Evolutionary conservation across 1,140 invertebrate genomes (phyloP), one percentile per base, ranked within the genome.

Genomic region (Drosophila albomicans): DNA sequence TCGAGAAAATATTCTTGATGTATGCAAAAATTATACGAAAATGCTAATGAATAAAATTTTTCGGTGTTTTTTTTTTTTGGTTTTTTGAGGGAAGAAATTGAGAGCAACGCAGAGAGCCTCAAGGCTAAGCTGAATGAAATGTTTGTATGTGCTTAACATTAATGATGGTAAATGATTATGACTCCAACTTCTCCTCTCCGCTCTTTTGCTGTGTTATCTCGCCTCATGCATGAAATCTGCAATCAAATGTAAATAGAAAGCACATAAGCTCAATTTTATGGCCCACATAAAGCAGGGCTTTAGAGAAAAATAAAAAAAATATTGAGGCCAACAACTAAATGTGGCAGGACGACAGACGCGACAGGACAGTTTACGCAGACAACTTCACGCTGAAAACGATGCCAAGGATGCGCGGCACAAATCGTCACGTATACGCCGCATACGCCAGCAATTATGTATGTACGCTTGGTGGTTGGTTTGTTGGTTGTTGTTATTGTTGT

Each of bases 201-300:
- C 15, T 8, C 13, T 3, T 32, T n/a, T 25, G 15, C 49, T 66
- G 16, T 64, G 25, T 54, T 64, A 62, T 72, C 76, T 46, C 70
- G 71, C 78, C 65, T 81, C 68, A 78, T 65, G 75, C 82, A 79
- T 79, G 70, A 86, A 86, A 75, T 86, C 75, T 73, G 82, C 82
- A 86, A 86, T 86, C 78, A 86, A 86, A 86, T 79, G 82, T 76
- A 86, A 86, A 86, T 86, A 75, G 71, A 79, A 86, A 86, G 82
- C 82, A 86, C 75, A 64, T 86, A 86, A 81, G 82, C 82, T 76
- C 58, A 45, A 46, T 62, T 67, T 68, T 57, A 56, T 49, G 69
- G 77, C 35, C 28, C 74, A 48, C n/a, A 77, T 82, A 82, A 84
- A 77, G 59, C 41, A 46, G 70, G 78, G 82, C 82, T 76, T 86